phyloP scores from a whole-genome alignment of 37 sponge, comb jelly and placozoan genomes.

The Mnemiopsis leidyi region DNA sequence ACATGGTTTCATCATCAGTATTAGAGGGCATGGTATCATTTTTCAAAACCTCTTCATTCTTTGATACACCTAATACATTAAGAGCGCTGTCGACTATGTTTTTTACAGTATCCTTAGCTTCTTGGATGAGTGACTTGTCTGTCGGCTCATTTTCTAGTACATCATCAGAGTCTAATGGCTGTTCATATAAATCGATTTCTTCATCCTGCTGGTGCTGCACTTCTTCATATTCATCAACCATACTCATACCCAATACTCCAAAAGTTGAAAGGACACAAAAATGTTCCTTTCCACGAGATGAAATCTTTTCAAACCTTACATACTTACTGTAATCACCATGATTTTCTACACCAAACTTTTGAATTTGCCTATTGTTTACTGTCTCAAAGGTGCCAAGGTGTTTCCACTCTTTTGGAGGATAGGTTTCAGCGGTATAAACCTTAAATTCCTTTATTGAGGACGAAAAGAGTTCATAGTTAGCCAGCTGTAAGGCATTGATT shows the following conservation, averaged over 20 bases:
- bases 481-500: conserved; percentile 29
- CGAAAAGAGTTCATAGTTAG: conserved; percentile 41
- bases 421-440: conserved; percentile 29
- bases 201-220: background rate
- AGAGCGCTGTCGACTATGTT: conserved; percentile 62
- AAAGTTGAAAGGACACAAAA: conserved; percentile 41
- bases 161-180: background rate
- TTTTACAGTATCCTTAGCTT: conserved; percentile 44
- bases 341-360: conserved; percentile 10
- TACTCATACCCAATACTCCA: conserved; percentile 32
- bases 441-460: conserved; percentile 55
- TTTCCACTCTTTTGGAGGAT: conserved; percentile 49
- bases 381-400: conserved; percentile 52
- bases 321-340: conserved; percentile 54
- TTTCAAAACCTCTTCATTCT: background rate
- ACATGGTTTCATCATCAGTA: background rate
- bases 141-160: background rate
- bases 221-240: conserved; percentile 65
- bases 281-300: conserved; percentile 41
- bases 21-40: background rate
- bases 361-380: background rate
- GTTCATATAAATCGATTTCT: conserved; percentile 14
- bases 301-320: conserved; percentile 55
- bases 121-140: conserved; percentile 32
- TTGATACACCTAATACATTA: conserved; percentile 55